Conservation (phyloP, 2,113 vertebrate genomes). For the Triplophysa tibetana region DNA sequence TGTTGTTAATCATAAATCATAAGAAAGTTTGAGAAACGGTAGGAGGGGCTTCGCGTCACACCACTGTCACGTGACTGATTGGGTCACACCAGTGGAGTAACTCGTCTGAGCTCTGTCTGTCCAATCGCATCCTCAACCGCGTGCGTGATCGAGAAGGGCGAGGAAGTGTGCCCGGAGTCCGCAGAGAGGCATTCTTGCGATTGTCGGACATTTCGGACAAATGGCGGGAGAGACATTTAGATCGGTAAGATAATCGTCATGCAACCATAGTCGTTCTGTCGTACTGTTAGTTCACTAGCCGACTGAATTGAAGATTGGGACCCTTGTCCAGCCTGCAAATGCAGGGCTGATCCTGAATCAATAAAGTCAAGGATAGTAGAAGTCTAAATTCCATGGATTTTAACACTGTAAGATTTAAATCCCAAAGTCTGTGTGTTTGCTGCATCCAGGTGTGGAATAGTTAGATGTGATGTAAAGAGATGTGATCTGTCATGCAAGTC, state of each 20-base stretch:
- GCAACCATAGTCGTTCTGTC: not conserved
- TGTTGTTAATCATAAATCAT: too few species aligned
- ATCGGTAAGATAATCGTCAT: constrained; percentile 60
- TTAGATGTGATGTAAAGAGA: too few species aligned
- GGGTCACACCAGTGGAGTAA: not conserved
- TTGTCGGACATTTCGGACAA: not conserved
- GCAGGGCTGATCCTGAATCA: not conserved
- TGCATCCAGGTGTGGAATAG: not conserved
- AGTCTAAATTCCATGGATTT: not conserved
- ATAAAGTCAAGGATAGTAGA: not conserved
- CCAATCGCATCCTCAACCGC: not conserved
- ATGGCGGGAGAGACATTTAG: constrained; percentile 64
- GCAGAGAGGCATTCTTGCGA: not conserved
- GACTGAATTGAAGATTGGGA: not conserved
- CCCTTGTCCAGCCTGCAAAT: not conserved
- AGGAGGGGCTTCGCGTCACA: not conserved
- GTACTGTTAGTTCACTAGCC: not conserved
- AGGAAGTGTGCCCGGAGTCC: not conserved
- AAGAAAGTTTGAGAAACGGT: not conserved
- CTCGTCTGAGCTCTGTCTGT: not conserved
- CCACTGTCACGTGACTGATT: not conserved
- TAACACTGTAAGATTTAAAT: not conserved
- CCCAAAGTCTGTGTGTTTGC: not conserved
- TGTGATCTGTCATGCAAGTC: too few species aligned
- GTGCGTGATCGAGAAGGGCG: not conserved